phyloP scores from a whole-genome alignment of 2,888 invertebrate species.

The Thecocarcelia acutangulata region DNA sequence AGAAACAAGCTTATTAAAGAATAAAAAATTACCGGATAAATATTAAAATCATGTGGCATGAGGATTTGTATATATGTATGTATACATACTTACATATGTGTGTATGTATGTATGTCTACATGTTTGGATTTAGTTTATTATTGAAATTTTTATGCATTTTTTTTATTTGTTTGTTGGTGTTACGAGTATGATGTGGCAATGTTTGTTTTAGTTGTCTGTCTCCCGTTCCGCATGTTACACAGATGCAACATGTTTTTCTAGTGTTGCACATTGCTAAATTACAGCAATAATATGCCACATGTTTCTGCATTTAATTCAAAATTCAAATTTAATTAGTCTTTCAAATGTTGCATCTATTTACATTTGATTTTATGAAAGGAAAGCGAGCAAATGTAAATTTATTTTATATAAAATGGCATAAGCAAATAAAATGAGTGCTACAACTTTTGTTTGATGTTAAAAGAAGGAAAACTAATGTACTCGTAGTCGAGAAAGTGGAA shows the following conservation, averaged over 20 bases:
- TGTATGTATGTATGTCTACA: slow-evolving; percentile 3
- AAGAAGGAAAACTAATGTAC: too few species aligned
- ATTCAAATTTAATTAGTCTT: slow-evolving; percentile 80
- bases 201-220: slow-evolving; percentile 11
- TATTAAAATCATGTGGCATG: slow-evolving; percentile 42
- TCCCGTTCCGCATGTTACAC: slow-evolving; percentile 50
- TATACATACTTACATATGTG: not conserved
- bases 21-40: slow-evolving; percentile 2
- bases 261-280: slow-evolving; percentile 59
- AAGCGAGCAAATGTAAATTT: not conserved
- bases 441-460: not conserved
- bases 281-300: slow-evolving; percentile 66
- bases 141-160: slow-evolving; percentile 46
- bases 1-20: slow-evolving; percentile 62
- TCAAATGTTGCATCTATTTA: slow-evolving; percentile 56
- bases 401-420: not conserved
- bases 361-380: slow-evolving; percentile 41
- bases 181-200: slow-evolving; percentile 25
- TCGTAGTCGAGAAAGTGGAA: too few species aligned
- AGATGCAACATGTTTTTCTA: slow-evolving; percentile 57
- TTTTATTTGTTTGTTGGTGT: slow-evolving; percentile 2
- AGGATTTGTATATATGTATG: not conserved
- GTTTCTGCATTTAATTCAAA: slow-evolving; percentile 74
- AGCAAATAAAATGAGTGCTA: not conserved
- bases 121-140: slow-evolving; percentile 3